Evolutionary conservation across 2,888 invertebrate species (phyloP), one percentile per base, ranked within the genome.

Genomic region (Sphinx pinastri): DNA sequence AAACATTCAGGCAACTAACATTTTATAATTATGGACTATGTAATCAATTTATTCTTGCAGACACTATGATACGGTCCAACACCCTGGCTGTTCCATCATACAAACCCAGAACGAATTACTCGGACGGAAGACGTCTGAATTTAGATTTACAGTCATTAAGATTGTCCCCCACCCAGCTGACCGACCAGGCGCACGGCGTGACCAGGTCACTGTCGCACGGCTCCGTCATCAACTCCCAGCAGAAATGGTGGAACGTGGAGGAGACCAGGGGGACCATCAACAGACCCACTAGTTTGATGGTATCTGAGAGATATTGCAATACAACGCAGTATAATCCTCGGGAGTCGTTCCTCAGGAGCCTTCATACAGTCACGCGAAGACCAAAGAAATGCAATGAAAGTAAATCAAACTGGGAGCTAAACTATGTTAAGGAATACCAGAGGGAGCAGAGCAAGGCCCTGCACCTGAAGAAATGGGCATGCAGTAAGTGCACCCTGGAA

Each of bases 401-500:
- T 75, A 92, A 92, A 74, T 93, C 92, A 0, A 93, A 94, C 81
- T 94, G 94, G 93, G 94, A 94, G 73, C 75, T 93, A 70, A 91
- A 92, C 81, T 94, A 94, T 76, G 89, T 91, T 0, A 91, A 94
- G 72, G 92, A 94, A 58, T 94, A 93, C 74, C 93, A 93, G 72
- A 87, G 86, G 69, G 93, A 94, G 73, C 92, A 93, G 76, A 91
- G 92, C 71, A 89, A 80, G 71, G 90, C 86, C 45, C 74, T 92
- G 68, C 91, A 93, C 81, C 81, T 92, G 76, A 93, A 94, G 77
- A 95, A 94, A 68, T 97, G 97, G 97, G 95, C 96, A 14, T 97
- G 97, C 82, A 95, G 95, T 77, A 95, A 96, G 80, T 97, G 97
- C 84, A 97, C 97, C 0, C 88, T 97, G 52, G 95, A 97, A 76